phyloP scores from a whole-genome alignment of 2,113 vertebrate genomes.

The Promerops cafer region DNA sequence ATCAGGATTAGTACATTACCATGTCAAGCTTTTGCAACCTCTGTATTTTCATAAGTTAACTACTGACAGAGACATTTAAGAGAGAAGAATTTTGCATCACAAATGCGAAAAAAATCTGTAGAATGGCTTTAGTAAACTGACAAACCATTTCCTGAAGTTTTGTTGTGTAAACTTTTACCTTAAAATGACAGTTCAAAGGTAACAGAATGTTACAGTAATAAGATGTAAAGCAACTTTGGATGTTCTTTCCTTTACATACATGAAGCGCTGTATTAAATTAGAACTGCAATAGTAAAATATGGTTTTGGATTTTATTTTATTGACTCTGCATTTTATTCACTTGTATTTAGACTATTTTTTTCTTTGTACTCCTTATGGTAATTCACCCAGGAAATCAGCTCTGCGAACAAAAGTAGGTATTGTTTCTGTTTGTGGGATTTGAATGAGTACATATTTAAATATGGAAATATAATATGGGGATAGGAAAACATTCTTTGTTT shows the following conservation, averaged over 20 bases:
- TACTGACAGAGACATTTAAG: neutral
- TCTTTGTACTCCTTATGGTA: neutral
- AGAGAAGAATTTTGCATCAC: neutral
- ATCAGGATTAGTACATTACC: neutral
- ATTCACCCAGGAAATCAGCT: neutral
- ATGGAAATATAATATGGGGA: neutral
- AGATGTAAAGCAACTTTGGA: constrained; percentile 41
- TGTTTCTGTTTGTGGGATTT: neutral
- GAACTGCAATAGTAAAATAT: neutral
- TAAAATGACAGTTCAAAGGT: constrained; percentile 67
- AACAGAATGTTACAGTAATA: constrained; percentile 68
- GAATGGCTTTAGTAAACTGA: constrained; percentile 63
- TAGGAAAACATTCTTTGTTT: neutral
- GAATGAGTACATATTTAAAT: neutral
- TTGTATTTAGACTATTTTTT: neutral
- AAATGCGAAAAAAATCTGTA: neutral
- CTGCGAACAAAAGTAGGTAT: neutral
- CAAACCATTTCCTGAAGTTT: constrained; percentile 47
- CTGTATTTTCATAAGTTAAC: neutral
- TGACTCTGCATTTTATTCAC: neutral
- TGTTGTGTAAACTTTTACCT: constrained; percentile 59
- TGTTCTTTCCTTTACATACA: constrained; percentile 50
- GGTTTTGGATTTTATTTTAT: neutral
- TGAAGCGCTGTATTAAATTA: neutral
- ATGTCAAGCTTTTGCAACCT: neutral